phyloP scores from a whole-genome alignment of 2,888 invertebrate species.

The Meteorus cinctellus region DNA sequence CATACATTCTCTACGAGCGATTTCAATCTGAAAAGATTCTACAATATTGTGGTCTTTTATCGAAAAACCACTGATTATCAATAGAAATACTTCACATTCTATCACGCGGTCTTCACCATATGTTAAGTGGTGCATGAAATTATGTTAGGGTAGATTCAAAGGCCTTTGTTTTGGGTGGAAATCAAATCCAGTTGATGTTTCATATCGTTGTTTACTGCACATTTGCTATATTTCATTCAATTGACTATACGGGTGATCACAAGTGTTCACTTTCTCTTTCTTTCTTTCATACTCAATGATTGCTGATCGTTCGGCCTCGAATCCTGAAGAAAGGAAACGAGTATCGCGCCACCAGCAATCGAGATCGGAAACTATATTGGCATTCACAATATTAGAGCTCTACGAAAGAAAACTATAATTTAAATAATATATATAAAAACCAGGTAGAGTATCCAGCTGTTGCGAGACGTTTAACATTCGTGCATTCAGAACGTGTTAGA shows the following conservation, averaged over 20 bases:
- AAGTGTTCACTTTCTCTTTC: neutral
- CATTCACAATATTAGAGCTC: constrained; percentile 35
- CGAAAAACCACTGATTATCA: neutral
- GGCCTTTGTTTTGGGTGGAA: neutral
- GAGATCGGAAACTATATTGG: constrained; percentile 50
- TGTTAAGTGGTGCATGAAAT: too few relatives aligned
- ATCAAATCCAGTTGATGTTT: neutral
- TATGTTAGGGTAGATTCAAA: too few relatives aligned
- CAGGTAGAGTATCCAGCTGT: constrained; percentile 45
- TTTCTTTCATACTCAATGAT: constrained; percentile 7
- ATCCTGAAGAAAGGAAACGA: constrained; percentile 42
- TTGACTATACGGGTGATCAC: neutral
- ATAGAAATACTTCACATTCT: neutral
- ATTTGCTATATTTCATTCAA: constrained; percentile 21
- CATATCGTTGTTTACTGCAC: neutral
- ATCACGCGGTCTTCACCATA: too few relatives aligned
- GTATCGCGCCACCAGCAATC: constrained; percentile 55
- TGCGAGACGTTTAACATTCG: constrained; percentile 35
- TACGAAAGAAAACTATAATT: constrained; percentile 19
- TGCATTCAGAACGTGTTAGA: constrained; percentile 23
- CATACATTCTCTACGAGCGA: neutral
- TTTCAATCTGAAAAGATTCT: neutral
- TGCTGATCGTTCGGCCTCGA: neutral
- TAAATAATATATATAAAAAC: constrained; percentile 21
- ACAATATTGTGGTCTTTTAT: neutral